These are phyloP conservation scores for Diplolepis rosae DNA, from an alignment of 2,888 invertebrate species.

Conservation along the genomic window DNA sequence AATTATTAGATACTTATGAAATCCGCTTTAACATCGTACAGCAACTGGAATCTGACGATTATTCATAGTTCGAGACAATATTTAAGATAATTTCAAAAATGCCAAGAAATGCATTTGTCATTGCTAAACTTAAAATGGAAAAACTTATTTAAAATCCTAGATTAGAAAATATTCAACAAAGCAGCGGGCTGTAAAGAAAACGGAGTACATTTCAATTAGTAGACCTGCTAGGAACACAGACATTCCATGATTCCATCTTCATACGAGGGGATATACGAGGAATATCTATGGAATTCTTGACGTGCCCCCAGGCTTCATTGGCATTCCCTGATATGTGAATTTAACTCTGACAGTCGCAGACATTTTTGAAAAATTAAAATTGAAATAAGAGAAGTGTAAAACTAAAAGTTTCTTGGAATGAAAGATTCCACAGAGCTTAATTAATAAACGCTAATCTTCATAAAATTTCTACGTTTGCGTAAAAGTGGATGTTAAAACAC, in stretches of 20 bases:
- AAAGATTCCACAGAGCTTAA: too few relatives aligned
- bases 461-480: too few relatives aligned
- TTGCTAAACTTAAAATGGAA: too few relatives aligned
- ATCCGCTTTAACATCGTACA: too few relatives aligned
- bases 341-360: conserved; percentile 18
- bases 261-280: conserved; percentile 21
- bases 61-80: too few relatives aligned
- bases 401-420: not conserved
- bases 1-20: too few relatives aligned
- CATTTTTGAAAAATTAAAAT: conserved; percentile 27
- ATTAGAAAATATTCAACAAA: not conserved
- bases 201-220: conserved; percentile 23
- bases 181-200: not conserved
- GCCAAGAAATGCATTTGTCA: too few relatives aligned
- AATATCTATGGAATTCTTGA: conserved; percentile 27
- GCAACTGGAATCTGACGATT: too few relatives aligned
- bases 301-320: conserved; percentile 16
- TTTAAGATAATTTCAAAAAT: too few relatives aligned
- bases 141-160: not conserved
- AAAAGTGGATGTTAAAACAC: too few relatives aligned
- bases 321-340: conserved; percentile 27
- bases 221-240: not conserved
- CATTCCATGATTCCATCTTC: conserved; percentile 17
- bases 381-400: not conserved
- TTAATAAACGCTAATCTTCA: too few relatives aligned